Evolutionary conservation across 2,888 invertebrate species (phyloP), one percentile per base, ranked within the genome.

Genomic region (Eilema caniola): DNA sequence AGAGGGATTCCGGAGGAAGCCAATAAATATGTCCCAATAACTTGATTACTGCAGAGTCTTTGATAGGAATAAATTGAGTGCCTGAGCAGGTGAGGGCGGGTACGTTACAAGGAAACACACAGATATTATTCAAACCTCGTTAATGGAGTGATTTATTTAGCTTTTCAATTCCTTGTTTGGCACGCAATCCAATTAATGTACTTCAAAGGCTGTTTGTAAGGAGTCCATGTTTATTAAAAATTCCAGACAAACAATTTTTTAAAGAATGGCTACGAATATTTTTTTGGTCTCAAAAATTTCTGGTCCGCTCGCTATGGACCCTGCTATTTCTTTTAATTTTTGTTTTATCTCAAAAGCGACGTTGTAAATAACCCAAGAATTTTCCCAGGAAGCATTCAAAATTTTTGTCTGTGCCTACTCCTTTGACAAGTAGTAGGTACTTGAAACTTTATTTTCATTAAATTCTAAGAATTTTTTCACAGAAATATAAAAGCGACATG

Each of bases 11-110:
- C 67, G 66, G 74, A 79, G 80, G 78, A 80, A 85, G 83, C 83
- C 82, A 80, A 86, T 88, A 88, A 86, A 88, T 88, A 88, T 88
- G 83, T 80, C 82, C 78, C 83, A 84, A 89, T 89, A 88, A 89
- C 84, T 86, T 83, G 86, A 89, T 88, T 88, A 88, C 85, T 75
- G 78, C 74, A 80, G 28, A 28, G 79, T 80, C 82, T 85, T 86
- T 83, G 85, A 86, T 83, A 73, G 78, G 73, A 84, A 81, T 75
- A 76, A 80, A 82, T 85, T 78, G 80, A 80, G 73, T 70, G 73
- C 66, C 72, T 71, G 73, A 83, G 79, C 86, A 84, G 82, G 82
- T 86, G 82, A 72, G 73, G 64, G 70, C 71, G 57, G n/a, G 72
- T 81, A 76, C 65, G 71, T 72, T 69, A 73, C 69, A 59, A 68